A percentile compares a stretch with the other conserved stretches of the same genome.
phyloP scores from a whole-genome alignment of 2,888 invertebrate genomes.

The Heteromurus nitidus region DNA sequence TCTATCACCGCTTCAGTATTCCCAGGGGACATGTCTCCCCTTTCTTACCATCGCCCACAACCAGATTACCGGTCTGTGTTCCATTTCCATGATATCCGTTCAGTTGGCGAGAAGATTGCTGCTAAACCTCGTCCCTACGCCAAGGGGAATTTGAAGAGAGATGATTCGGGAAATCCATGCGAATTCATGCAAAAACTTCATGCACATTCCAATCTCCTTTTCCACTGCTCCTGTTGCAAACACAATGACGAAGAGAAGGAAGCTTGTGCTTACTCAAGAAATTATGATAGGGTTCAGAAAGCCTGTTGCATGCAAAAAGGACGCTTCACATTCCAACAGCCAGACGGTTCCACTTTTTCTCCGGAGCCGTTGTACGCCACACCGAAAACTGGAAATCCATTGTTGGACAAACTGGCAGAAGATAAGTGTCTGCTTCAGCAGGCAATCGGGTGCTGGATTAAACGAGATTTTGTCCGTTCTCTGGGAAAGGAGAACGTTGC shows the following conservation, averaged over 20 bases:
- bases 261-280: conserved; percentile 15
- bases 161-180: neutral
- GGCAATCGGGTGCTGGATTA: conserved; percentile 38
- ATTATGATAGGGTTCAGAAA: conserved; percentile 12
- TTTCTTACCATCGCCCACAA: conserved; percentile 63
- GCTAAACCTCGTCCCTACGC: conserved; percentile 22
- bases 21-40: conserved; percentile 69
- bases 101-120: conserved; percentile 53
- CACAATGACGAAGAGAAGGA: neutral
- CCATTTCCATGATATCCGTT: conserved; percentile 67
- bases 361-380: conserved; percentile 44
- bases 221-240: conserved; percentile 37
- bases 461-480: conserved; percentile 10
- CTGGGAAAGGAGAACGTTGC: conserved; percentile 15
- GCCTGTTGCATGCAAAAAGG: conserved; percentile 27
- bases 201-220: conserved; percentile 31
- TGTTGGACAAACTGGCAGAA: conserved; percentile 37
- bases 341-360: conserved; percentile 40
- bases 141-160: neutral
- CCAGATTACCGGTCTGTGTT: conserved; percentile 67
- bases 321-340: conserved; percentile 34
- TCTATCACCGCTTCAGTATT: conserved; percentile 39
- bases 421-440: conserved; percentile 40
- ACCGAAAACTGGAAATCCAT: conserved; percentile 35
- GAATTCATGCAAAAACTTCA: conserved; percentile 16